phyloP scores from a whole-genome alignment of 2,888 invertebrate genomes.

The Xanthia togata region DNA sequence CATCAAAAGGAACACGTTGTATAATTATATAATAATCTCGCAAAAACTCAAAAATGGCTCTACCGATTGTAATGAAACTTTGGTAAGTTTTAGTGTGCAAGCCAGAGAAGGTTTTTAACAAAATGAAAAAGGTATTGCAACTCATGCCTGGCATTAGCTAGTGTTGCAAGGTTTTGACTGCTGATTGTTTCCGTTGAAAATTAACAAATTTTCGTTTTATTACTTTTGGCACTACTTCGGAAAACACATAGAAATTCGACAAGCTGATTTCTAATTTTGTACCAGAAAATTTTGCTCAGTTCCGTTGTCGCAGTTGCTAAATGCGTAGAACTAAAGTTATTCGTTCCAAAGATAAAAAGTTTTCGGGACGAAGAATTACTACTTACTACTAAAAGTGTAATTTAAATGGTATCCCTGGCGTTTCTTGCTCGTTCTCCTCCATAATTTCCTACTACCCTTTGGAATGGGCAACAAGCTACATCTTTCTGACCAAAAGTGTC shows the following conservation, averaged over 20 bases:
- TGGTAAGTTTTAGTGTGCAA: no score
- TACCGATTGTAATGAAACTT: no score
- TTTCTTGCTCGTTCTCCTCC: neutral
- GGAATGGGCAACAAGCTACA: neutral
- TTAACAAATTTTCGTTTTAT: constrained; percentile 20
- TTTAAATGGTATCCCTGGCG: neutral
- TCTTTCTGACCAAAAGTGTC: neutral
- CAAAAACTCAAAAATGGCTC: no score
- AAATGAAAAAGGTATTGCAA: no score
- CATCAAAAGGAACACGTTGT: no score
- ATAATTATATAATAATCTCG: no score
- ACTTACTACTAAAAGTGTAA: neutral
- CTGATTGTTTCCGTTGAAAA: constrained; percentile 1
- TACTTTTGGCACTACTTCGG: constrained; percentile 13
- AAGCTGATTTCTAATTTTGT: constrained; percentile 1
- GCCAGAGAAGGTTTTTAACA: no score
- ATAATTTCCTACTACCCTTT: neutral
- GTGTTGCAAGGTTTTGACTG: neutral
- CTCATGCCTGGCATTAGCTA: no score
- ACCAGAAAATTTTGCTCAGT: neutral
- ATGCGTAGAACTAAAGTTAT: neutral
- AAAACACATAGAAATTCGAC: constrained; percentile 5
- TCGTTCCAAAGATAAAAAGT: neutral
- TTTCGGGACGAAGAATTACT: neutral
- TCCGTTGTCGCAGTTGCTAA: neutral